Evolutionary conservation across 2,888 invertebrate genomes (phyloP).

Genomic region (Cremastobaeus sp.): DNA sequence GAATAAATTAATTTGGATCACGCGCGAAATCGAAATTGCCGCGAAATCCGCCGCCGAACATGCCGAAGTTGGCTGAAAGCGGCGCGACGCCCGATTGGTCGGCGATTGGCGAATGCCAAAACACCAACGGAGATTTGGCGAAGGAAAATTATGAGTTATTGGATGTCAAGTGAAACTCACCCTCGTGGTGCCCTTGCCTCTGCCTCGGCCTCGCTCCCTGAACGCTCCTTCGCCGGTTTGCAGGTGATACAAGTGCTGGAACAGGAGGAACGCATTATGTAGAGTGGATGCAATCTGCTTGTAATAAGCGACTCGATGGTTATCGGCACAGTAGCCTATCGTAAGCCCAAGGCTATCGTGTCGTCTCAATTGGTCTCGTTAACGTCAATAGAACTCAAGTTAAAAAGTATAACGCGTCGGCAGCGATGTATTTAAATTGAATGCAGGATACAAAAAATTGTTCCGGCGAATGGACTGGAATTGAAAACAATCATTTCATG

Average conservation of each 20-base stretch:
- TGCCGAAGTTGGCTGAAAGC: too few relatives aligned
- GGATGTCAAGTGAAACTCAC: slow-evolving; percentile 68
- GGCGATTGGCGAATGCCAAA: too few relatives aligned
- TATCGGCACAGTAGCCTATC: slow-evolving; percentile 69
- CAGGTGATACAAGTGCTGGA: slow-evolving; percentile 77
- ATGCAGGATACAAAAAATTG: slow-evolving; percentile 52
- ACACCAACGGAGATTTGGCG: too few relatives aligned
- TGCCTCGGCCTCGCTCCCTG: slow-evolving; percentile 75
- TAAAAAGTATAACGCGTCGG: slow-evolving; percentile 68
- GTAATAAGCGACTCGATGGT: slow-evolving; percentile 58
- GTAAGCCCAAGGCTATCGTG: slow-evolving; percentile 73
- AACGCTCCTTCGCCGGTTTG: slow-evolving; percentile 77
- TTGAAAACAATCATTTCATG: slow-evolving; percentile 42
- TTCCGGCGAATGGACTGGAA: slow-evolving; percentile 36
- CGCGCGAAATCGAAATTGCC: too few relatives aligned
- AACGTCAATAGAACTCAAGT: slow-evolving; percentile 73
- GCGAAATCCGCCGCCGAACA: too few relatives aligned
- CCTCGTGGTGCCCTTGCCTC: slow-evolving; percentile 77
- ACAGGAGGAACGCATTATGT: slow-evolving; percentile 59
- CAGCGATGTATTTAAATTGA: slow-evolving; percentile 53
- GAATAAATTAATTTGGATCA: too few relatives aligned
- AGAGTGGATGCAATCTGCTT: slow-evolving; percentile 46
- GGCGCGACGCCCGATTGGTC: too few relatives aligned
- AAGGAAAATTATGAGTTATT: too few relatives aligned
- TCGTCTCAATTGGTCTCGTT: slow-evolving; percentile 75